Percentiles rank a stretch among this genome's conserved stretches.
Conservation (phyloP, 2,888 invertebrate species). For the Elysia crispata region DNA sequence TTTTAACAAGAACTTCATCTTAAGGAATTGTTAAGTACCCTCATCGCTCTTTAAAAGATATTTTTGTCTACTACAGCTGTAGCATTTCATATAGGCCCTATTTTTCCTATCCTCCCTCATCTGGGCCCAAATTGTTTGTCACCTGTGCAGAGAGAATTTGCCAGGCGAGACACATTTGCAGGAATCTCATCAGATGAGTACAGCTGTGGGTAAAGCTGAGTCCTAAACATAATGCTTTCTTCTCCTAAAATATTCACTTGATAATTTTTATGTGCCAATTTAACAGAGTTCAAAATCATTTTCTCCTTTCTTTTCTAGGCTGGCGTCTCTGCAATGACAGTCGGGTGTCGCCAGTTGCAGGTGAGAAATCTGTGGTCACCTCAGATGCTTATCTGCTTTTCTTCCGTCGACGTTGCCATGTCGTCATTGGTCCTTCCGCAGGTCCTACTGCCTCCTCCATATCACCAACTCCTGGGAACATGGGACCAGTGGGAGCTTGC, state of each 20-base stretch:
- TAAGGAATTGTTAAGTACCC: too few species aligned
- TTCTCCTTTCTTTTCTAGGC: conserved; percentile 54
- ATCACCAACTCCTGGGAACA: background rate
- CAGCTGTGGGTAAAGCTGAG: background rate
- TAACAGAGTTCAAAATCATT: too few species aligned
- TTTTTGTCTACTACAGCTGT: too few species aligned
- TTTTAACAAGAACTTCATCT: too few species aligned
- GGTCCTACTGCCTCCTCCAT: conserved; percentile 35
- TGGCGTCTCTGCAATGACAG: conserved; percentile 74
- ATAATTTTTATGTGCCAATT: too few species aligned
- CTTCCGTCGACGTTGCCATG: conserved; percentile 72
- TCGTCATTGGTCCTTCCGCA: conserved; percentile 49
- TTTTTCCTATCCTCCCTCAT: background rate
- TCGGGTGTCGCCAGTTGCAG: conserved; percentile 61
- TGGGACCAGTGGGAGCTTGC: background rate
- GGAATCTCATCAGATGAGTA: too few species aligned
- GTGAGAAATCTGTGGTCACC: conserved; percentile 72
- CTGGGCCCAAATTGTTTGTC: background rate
- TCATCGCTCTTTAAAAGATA: too few species aligned
- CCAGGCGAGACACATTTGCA: too few species aligned
- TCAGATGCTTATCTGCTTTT: conserved; percentile 79
- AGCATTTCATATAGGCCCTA: too few species aligned
- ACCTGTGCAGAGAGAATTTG: background rate
- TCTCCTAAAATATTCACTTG: too few species aligned
- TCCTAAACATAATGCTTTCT: too few species aligned